Evolutionary conservation across 2,797 vertebrate genomes (phyloP), one percentile per base, ranked within the genome.

Genomic region (Notolepis coatsorum): DNA sequence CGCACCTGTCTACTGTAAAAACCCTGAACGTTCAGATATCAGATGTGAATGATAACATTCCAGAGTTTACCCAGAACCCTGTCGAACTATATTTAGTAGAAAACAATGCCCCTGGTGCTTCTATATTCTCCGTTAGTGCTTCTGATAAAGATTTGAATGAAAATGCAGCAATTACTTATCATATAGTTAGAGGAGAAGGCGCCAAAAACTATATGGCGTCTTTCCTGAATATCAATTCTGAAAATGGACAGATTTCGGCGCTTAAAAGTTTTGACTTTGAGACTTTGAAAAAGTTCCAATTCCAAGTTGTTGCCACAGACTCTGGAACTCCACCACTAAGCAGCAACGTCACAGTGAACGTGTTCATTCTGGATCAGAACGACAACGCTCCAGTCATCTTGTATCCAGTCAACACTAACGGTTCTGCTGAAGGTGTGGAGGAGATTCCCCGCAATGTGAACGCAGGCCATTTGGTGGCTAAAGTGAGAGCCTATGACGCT

Each of bases 151-250:
- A 96, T 48, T 68, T 85, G 0, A 89, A 91, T n/a, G 82, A 93
- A 87, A 96, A 96, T 64, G 93, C 94, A 15, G 86, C 78, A 5
- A 83, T 96, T 66, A 87, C 89, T 23, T 96, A 96, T 43, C 77
- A 88, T 7, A 68, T 86, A 4, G 61, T 87, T 0, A 90, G 92
- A 0, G 48, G 47, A 0, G 57, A 71, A 7, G 65, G 62, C 1
- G 8, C 9, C 6, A 25, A 65, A 2, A 21, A 53, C 5, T 75
- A 80, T 1, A 48, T 81, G 23, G 10, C 63, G 0, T 70, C 81
- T 5, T 84, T 81, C 30, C 45, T 87, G 0, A 85, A 75, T 30
- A 43, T 87, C 0, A 74, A 87, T 39, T 45, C 79, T 0, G 82
- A 86, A 0, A 86, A 57, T 0, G 85, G 84, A 6, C 8, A 82